Base-by-base conservation (phyloP, 2,888 invertebrate species). In the Labia minor region DNA sequence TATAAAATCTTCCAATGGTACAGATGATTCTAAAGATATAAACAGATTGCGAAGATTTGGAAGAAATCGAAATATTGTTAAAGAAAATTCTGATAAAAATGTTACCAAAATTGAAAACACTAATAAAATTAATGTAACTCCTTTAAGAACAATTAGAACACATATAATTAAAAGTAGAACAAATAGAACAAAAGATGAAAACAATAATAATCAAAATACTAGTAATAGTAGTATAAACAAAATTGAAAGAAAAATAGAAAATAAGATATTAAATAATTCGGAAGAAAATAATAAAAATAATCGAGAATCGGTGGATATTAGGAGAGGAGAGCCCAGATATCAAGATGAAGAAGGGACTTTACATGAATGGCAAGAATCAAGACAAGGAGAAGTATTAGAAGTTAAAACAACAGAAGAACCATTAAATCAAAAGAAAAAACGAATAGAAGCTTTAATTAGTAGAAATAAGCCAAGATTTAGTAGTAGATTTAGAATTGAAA, bases 401-500 rank as follows among this genome's bases (percentile, higher is more conserved):
- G 16, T n/a, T 49, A 2, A 11, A 14, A 14, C 49, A 49, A 16
- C n/a, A 49, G 49, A 49, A 49, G 49, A 49, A 49, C 14, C 14
- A 3, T n/a, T 14, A 2, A 16, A n/a, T 14, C 2, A 49, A 16
- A 16, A 49, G 16, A 49, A 49, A 49, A 49, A 49, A 49, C n/a
- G 14, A n/a, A 49, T 49, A n/a, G 49, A 49, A 14, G 49, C 49
- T 3, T 49, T 49, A 16, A 16, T 49, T 8, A 49, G 14, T n/a
- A 49, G 49, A 49, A 49, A 49, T 49, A 49, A 49, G 16, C 49
- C 49, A 49, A 49, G 16, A 49, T 49, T 49, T 16, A 49, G 49
- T 14, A 49, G 49, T 49, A 49, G 49, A 49, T 49, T 49, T 49
- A 11, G 49, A 49, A 49, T 49, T n/a, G 49, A 49, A 49, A 49